Percentiles rank a stretch among this genome's conserved stretches.
Conservation (phyloP, 2,113 vertebrate species). For the Podilymbus podiceps region DNA sequence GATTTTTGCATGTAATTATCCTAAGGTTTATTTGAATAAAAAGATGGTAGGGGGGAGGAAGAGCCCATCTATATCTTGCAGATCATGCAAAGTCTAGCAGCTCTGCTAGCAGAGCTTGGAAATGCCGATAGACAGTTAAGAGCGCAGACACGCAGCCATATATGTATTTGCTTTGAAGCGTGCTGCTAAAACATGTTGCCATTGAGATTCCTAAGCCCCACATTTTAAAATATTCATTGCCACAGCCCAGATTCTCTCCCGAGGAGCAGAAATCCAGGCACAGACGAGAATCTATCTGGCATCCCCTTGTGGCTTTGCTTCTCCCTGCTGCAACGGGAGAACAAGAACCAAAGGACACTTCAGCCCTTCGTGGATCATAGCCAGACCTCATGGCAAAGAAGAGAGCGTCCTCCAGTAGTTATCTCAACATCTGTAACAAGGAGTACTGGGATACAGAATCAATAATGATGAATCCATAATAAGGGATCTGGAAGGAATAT, state of each 20-base stretch:
- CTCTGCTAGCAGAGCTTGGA: constrained; percentile 7
- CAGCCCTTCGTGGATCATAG: rapidly evolving
- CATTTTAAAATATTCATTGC: constrained; percentile 60
- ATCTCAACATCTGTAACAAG: not conserved
- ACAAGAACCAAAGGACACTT: not conserved
- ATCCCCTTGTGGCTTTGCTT: constrained; percentile 56
- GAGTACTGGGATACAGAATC: not conserved
- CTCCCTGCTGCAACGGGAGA: not conserved
- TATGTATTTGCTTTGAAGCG: constrained; percentile 38
- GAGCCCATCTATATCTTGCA: not conserved
- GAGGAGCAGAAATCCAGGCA: constrained; percentile 11
- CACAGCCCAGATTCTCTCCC: constrained; percentile 44
- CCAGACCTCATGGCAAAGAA: not conserved
- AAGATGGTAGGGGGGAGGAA: not conserved
- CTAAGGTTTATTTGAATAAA: constrained; percentile 48
- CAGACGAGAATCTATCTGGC: constrained; percentile 40
- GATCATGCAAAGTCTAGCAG: constrained; percentile 51
- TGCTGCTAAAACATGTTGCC: constrained; percentile 50
- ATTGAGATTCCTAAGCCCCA: constrained; percentile 40
- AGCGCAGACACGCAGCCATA: constrained; percentile 26
- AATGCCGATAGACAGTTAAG: constrained; percentile 14
- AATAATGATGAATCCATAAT: not conserved
- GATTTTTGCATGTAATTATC: constrained; percentile 54
- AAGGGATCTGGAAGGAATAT: not conserved
- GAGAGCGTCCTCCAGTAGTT: not conserved